Base-by-base conservation (phyloP, 2,888 invertebrate species). In the Omphaloscelis lunosa region DNA sequence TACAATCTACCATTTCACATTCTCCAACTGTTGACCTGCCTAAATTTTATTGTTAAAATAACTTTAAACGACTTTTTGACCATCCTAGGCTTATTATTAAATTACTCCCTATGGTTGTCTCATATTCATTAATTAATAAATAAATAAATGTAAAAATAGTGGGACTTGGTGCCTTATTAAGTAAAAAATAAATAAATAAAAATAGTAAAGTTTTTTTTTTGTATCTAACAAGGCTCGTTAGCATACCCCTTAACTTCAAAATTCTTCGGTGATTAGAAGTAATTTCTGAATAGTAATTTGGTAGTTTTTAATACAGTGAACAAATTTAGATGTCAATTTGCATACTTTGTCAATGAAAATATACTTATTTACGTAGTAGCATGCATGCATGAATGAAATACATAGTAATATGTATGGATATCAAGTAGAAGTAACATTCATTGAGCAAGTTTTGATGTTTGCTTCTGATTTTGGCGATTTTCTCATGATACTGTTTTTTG, bases 341-440 rank as follows among this genome's bases (percentile, higher is more conserved):
- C 86, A 82, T 85, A 72, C 29, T 67, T 69, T 51, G 4, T 84
- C 59, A 84, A 80, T 72, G 80, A 69, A 84, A 69, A 61, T n/a
- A 23, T 41, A 34, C 12, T 23, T 83, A 61, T 78, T 53, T 72
- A 72, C 63, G 27, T 63, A 27, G 17, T 27, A 58, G 29, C n/a
- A 51, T 27, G 74, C 20, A 27, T 69, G 9, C 0, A 29, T 70
- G 70, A 80, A 83, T 83, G 70, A 70, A 77, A 56, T 58, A 20
- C 29, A 41, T 17, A 2, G n/a, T 27, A n/a, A 58, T 80, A 23
- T 63, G 45, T 72, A 53, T 67, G 62, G n/a, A 53, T 65, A 70
- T 74, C 15, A 56, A 59, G 41, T 29, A 29, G n/a, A 11, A 23
- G 6, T 62, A n/a, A 45, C 5, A 48, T 15, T 23, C 2, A 67